phyloP scores from a whole-genome alignment of 2,113 vertebrate genomes.

The Eira barbara region DNA sequence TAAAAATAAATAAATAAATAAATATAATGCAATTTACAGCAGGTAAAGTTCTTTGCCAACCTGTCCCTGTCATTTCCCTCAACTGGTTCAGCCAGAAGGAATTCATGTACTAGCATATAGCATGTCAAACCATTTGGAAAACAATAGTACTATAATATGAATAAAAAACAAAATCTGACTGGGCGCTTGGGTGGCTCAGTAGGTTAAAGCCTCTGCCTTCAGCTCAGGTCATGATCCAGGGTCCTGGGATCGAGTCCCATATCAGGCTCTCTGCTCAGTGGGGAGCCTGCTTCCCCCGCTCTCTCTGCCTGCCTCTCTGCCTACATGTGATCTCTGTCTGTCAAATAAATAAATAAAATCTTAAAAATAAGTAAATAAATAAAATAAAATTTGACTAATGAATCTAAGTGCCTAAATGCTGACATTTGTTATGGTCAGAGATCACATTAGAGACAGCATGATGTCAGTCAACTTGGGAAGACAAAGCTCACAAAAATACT shows the following conservation, averaged over 20 bases:
- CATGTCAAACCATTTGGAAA: not conserved
- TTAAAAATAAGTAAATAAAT: too few relatives aligned
- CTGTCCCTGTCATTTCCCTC: not conserved
- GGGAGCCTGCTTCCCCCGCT: too few relatives aligned
- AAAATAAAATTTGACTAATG: not conserved
- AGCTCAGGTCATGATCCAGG: too few relatives aligned
- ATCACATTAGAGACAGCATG: not conserved
- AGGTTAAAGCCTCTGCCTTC: too few relatives aligned
- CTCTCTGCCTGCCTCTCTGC: too few relatives aligned
- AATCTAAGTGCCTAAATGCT: not conserved
- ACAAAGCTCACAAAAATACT: not conserved
- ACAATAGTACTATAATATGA: not conserved
- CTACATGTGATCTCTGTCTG: too few relatives aligned
- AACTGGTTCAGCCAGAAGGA: not conserved
- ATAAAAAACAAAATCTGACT: not conserved
- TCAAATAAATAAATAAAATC: too few relatives aligned
- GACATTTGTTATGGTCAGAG: not conserved
- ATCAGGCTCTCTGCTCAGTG: too few relatives aligned
- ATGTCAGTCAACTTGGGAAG: not conserved
- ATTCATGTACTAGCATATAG: not conserved
- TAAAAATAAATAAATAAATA: too few relatives aligned
- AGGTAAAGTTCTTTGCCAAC: not conserved
- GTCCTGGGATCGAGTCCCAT: too few relatives aligned
- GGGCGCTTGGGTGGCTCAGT: too few relatives aligned
- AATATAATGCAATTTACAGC: not conserved